A percentile compares a stretch with the other conserved stretches of the same genome.
Conservation (phyloP, 2,113 vertebrate genomes). For the Megaleporinus macrocephalus region DNA sequence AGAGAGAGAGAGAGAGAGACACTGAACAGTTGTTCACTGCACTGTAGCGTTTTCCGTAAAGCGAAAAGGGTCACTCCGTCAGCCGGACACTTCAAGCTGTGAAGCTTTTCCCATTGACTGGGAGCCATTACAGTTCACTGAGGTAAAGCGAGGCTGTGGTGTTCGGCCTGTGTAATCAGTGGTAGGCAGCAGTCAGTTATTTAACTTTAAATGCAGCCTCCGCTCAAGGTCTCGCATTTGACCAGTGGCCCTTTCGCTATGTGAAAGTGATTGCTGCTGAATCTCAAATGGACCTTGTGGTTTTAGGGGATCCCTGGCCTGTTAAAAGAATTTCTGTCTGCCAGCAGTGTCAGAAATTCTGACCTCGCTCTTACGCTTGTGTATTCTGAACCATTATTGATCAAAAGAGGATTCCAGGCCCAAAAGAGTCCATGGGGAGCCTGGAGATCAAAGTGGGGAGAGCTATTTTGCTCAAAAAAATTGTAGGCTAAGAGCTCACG, state of each 20-base stretch:
- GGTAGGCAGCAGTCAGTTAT: slow-evolving; percentile 3
- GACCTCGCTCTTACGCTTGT: slow-evolving; percentile 57
- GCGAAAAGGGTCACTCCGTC: slow-evolving; percentile 11
- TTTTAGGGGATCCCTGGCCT: slow-evolving; percentile 58
- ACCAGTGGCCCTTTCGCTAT: slow-evolving; percentile 14
- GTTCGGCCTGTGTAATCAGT: slow-evolving; percentile 31
- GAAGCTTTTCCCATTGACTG: slow-evolving; percentile 23
- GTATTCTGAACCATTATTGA: slow-evolving; percentile 38
- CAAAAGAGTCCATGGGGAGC: slow-evolving; percentile 25
- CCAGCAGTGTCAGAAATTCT: slow-evolving; percentile 40
- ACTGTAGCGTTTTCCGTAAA: background rate
- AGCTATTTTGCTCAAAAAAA: slow-evolving; percentile 29
- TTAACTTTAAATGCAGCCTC: slow-evolving; percentile 29
- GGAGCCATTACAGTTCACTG: slow-evolving; percentile 22
- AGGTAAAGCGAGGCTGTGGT: slow-evolving; percentile 30
- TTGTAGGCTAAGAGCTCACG: slow-evolving; percentile 9
- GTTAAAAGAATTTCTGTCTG: slow-evolving; percentile 64
- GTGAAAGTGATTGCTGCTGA: slow-evolving; percentile 17
- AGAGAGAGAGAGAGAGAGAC: background rate
- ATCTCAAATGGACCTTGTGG: slow-evolving; percentile 34
- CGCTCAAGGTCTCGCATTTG: background rate
- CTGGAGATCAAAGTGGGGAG: slow-evolving; percentile 35
- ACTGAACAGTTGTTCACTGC: slow-evolving; percentile 51
- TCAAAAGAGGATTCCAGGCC: slow-evolving; percentile 32
- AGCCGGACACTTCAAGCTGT: background rate